Conservation (phyloP, 2,797 vertebrate genomes). For the Coranthus polyacanthus region DNA sequence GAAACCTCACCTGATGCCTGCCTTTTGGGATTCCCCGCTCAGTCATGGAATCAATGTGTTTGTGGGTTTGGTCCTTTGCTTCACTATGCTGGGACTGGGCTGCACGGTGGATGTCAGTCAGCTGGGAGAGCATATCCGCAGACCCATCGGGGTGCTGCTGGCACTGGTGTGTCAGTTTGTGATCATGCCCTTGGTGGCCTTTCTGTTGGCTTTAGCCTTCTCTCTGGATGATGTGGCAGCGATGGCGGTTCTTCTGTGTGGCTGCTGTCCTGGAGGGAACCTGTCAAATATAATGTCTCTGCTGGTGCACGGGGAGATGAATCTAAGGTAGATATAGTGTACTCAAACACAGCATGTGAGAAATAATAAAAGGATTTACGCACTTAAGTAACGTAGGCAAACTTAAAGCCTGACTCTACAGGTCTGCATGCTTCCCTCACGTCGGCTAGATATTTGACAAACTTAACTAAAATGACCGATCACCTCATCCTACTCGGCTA, state of each 20-base stretch:
- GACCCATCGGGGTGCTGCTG: constrained; percentile 91
- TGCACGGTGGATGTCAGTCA: constrained; percentile 94
- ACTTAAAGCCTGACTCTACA: constrained; percentile 20
- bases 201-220: constrained; percentile 92
- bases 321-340: constrained; percentile 89
- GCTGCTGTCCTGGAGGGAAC: constrained; percentile 97
- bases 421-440: neutral
- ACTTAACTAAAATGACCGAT: neutral
- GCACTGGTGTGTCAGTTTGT: constrained; percentile 95
- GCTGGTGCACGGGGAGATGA: constrained; percentile 97
- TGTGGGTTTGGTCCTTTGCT: constrained; percentile 92
- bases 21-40: constrained; percentile 88
- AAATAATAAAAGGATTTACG: constrained; percentile 1
- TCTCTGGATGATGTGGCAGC: constrained; percentile 94
- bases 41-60: constrained; percentile 93
- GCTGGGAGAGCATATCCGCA: constrained; percentile 92
- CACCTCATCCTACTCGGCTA: neutral
- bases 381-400: neutral
- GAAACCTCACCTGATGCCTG: constrained; percentile 72
- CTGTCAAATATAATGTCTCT: constrained; percentile 96
- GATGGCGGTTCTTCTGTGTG: constrained; percentile 95
- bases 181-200: constrained; percentile 95
- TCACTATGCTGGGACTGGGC: constrained; percentile 96
- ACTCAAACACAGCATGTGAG: too few species aligned
- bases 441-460: neutral